A percentile compares a stretch with the other conserved stretches of the same genome.
Evolutionary conservation across 1,140 invertebrate genomes (phyloP).

Genomic region (Pogonognathellus flavescens): DNA sequence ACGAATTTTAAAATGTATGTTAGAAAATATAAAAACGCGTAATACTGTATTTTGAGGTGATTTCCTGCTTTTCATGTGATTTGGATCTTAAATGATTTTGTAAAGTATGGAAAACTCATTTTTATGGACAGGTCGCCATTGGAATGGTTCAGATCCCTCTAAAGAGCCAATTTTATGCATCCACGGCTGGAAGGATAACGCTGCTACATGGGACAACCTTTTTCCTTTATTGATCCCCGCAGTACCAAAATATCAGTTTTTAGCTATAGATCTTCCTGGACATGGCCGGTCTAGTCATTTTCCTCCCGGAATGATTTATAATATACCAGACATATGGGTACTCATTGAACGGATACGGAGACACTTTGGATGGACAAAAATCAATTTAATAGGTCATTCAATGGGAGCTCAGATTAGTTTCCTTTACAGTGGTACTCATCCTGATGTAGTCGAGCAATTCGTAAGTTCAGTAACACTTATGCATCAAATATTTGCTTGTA

Average conservation of each 20-base stretch:
- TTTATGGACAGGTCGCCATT: constrained; percentile 39
- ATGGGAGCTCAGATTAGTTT: constrained; percentile 60
- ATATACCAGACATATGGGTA: constrained; percentile 55
- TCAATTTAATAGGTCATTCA: constrained; percentile 61
- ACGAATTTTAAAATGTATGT: too few species aligned
- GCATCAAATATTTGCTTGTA: too few species aligned
- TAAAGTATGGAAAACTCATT: too few species aligned
- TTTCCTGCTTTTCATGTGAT: too few species aligned
- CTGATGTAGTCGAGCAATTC: constrained; percentile 57
- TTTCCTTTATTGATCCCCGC: constrained; percentile 57
- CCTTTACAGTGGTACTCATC: constrained; percentile 61
- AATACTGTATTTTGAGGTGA: too few species aligned
- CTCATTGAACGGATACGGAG: constrained; percentile 52
- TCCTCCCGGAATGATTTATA: constrained; percentile 64
- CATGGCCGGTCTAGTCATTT: constrained; percentile 61
- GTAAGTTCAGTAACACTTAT: too few species aligned
- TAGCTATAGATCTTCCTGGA: constrained; percentile 62
- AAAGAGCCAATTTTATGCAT: constrained; percentile 58
- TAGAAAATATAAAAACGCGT: too few species aligned
- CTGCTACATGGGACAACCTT: constrained; percentile 59
- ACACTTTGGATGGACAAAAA: constrained; percentile 59
- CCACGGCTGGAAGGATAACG: constrained; percentile 65
- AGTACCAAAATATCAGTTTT: constrained; percentile 58
- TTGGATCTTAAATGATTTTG: too few species aligned
- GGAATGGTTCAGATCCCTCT: constrained; percentile 38